Conservation (phyloP, 2,797 vertebrate species). For the Sphaeramia orbicularis region DNA sequence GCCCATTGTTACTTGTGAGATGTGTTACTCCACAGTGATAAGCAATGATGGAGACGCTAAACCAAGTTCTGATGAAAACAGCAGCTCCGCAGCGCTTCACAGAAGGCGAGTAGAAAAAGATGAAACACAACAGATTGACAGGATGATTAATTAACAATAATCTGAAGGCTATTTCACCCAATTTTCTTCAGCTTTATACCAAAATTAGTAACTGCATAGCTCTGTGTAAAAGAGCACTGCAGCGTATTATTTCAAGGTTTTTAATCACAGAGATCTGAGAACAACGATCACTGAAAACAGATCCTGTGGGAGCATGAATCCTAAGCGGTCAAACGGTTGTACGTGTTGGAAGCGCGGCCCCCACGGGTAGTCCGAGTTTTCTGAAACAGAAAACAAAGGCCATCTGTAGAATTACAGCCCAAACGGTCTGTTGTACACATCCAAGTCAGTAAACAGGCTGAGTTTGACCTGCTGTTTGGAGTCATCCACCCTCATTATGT, state of each 20-base stretch:
- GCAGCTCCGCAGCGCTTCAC: constrained; percentile 1
- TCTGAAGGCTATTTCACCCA: not conserved
- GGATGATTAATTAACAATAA: not conserved
- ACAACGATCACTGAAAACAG: not conserved
- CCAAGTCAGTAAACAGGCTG: not conserved
- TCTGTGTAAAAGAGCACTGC: not conserved
- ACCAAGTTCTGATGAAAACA: constrained; percentile 10
- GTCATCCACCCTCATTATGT: not conserved
- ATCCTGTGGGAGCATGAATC: not conserved
- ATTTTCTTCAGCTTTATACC: constrained; percentile 4
- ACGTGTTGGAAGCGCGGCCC: not conserved
- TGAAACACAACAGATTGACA: constrained; percentile 1
- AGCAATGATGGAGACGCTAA: constrained; percentile 21
- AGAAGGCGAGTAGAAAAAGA: not conserved
- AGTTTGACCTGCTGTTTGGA: not conserved
- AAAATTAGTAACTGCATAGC: not conserved
- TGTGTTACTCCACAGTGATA: constrained; percentile 31
- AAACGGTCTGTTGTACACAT: not conserved
- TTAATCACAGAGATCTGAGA: not conserved
- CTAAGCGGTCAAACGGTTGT: not conserved
- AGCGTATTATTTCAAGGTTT: constrained; percentile 6
- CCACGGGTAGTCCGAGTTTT: not conserved
- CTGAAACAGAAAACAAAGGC: not conserved
- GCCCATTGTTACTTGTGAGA: constrained; percentile 24
- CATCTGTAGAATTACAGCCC: not conserved